A percentile compares a stretch with the other conserved stretches of the same genome.
Evolutionary conservation across 2,113 vertebrate species (phyloP).

Genomic region (Nestor notabilis): DNA sequence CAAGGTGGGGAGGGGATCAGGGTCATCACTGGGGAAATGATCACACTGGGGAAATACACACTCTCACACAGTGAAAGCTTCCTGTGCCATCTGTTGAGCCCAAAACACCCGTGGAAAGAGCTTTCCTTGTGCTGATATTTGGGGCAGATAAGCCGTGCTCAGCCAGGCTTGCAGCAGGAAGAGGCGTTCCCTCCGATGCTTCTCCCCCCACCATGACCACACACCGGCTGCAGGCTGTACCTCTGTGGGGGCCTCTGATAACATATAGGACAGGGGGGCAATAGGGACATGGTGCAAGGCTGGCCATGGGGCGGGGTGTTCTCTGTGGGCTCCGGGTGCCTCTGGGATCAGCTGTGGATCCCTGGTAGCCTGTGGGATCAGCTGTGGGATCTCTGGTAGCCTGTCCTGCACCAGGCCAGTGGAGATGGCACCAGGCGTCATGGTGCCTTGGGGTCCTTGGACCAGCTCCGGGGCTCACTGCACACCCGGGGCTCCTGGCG

Average conservation of each 20-base stretch:
- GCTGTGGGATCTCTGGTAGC: rapidly evolving
- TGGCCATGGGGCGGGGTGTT: not conserved
- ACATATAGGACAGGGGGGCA: not conserved
- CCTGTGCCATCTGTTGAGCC: not conserved
- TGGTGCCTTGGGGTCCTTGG: rapidly evolving
- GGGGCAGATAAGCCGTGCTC: not conserved
- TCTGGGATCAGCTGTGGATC: too few species aligned
- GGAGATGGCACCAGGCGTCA: not conserved
- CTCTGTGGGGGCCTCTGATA: rapidly evolving
- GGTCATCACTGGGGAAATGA: not conserved
- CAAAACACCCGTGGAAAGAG: not conserved
- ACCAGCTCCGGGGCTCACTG: rapidly evolving
- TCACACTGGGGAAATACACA: not conserved
- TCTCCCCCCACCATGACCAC: not conserved
- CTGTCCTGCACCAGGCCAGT: rapidly evolving
- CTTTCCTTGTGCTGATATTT: not conserved
- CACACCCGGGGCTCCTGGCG: rapidly evolving
- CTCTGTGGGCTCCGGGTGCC: rapidly evolving
- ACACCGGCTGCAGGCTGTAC: not conserved
- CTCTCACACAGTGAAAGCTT: not conserved
- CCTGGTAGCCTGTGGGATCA: rapidly evolving
- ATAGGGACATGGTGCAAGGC: not conserved
- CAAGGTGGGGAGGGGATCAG: not conserved
- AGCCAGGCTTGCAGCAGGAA: not conserved
- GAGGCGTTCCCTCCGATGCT: not conserved